phyloP scores from a whole-genome alignment of 2,113 vertebrate species.

The Furnarius figulus region DNA sequence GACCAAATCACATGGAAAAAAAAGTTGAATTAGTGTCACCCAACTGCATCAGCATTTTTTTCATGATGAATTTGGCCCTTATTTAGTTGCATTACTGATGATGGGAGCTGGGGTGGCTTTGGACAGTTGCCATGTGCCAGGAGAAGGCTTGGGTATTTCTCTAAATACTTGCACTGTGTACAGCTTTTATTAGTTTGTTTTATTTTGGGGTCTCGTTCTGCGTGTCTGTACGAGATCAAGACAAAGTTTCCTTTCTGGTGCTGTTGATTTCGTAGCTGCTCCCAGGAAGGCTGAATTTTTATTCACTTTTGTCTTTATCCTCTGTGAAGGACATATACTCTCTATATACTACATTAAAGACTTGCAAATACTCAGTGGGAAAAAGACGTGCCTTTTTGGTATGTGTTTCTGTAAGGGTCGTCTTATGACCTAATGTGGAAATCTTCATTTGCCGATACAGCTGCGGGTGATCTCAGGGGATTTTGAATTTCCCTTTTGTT shows the following conservation, averaged over 20 bases:
- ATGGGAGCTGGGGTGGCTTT: conserved; percentile 1
- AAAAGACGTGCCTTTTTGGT: conserved; percentile 39
- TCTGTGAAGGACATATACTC: conserved; percentile 44
- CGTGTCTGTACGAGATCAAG: not conserved
- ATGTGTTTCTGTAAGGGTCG: conserved; percentile 38
- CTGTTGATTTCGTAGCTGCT: not conserved
- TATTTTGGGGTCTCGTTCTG: not conserved
- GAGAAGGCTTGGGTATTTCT: not conserved
- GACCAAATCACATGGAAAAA: conserved; percentile 57
- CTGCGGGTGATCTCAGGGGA: conserved; percentile 58
- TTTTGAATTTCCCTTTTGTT: conserved; percentile 67
- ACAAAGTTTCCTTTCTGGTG: not conserved
- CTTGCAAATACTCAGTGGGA: conserved; percentile 54
- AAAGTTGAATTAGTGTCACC: conserved; percentile 64
- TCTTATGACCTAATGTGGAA: conserved; percentile 53
- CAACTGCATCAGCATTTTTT: conserved; percentile 64
- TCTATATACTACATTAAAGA: conserved; percentile 46
- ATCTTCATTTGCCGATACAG: conserved; percentile 56
- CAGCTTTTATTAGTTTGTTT: not conserved
- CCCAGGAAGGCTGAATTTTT: not conserved
- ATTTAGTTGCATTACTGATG: conserved; percentile 38
- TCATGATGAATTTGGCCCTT: conserved; percentile 53
- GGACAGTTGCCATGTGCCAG: conserved; percentile 16
- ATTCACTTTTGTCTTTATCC: conserved; percentile 9
- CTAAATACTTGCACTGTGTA: not conserved